phyloP scores from a whole-genome alignment of 2,797 vertebrate genomes.

The Mus caroli region DNA sequence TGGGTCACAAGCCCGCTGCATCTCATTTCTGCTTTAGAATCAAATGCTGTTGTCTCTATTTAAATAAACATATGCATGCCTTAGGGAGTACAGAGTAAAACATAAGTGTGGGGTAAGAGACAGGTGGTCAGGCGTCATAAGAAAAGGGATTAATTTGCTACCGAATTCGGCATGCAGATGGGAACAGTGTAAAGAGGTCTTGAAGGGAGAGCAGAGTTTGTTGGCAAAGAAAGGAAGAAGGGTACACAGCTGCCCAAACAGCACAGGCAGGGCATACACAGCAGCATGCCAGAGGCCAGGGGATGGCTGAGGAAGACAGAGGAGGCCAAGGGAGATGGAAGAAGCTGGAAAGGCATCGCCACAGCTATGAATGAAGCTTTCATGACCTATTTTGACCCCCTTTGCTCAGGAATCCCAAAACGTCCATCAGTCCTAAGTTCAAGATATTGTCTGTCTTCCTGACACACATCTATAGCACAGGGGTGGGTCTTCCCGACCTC shows the following conservation, averaged over 20 bases:
- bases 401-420: not conserved
- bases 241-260: accelerated
- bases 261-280: accelerated
- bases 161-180: not conserved
- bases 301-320: not conserved
- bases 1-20: not conserved
- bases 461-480: not conserved
- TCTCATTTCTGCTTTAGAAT: not conserved
- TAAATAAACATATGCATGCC: accelerated
- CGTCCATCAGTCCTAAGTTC: not conserved
- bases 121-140: not conserved
- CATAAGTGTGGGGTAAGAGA: not conserved
- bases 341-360: accelerated
- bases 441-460: not conserved
- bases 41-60: not conserved
- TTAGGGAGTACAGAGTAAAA: not conserved
- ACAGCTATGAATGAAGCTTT: not conserved
- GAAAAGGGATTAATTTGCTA: not conserved
- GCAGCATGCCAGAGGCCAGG: accelerated
- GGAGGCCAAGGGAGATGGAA: accelerated
- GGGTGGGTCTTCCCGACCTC: not conserved
- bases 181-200: not conserved
- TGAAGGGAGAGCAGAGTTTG: not conserved
- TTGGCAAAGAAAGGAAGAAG: not conserved
- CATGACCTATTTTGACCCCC: not conserved